Evolutionary conservation across 2,888 invertebrate genomes (phyloP), one percentile per base, ranked within the genome.

Genomic region (Augiades crinisus): DNA sequence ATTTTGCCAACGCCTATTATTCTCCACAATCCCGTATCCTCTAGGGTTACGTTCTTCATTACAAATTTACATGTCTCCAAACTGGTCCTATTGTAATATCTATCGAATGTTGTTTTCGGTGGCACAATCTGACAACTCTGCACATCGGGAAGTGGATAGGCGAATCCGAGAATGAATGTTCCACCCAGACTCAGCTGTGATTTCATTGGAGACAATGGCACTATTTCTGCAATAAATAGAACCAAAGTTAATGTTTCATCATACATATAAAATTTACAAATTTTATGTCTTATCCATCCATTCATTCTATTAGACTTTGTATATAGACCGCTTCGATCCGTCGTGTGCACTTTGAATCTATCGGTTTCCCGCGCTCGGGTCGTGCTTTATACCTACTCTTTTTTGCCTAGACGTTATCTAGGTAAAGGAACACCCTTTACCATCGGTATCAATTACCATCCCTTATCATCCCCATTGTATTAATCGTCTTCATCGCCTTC

Each of bases 1-100:
- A 87, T 77, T 14, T 59, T 70, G 0, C 85, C 86, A 0, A 86
- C 72, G 0, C 71, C 88, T 0, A 68, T 58, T 2, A 88, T 75
- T 1, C n/a, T 64, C 87, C 87, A 88, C 0, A 51, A 0, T 0
- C 87, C 88, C 5, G 58, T 57, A 33, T 88, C 87, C 0, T 56
- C 36, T 10, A 31, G 53, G 0, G 78, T 81, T 0, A 86, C 55
- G 51, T 86, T 81, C 0, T 63, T 64, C 4, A 88, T 52, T 0
- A 63, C 47, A 36, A 72, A 88, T 0, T 70, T 74, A 52, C 88
- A 88, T 4, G 51, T 62, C 2, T 75, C 57, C 13, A 65, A 54
- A 3, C 70, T 64, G 21, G 62, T 64, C 50, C 80, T 68, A 8
- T 74, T 70, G 49, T 65, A 88, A 27, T 65, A 74, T 55, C 80